Percentiles rank a stretch among this genome's conserved stretches.
Evolutionary conservation across 2,797 vertebrate genomes (phyloP).

Genomic region (Manis pentadactyla): DNA sequence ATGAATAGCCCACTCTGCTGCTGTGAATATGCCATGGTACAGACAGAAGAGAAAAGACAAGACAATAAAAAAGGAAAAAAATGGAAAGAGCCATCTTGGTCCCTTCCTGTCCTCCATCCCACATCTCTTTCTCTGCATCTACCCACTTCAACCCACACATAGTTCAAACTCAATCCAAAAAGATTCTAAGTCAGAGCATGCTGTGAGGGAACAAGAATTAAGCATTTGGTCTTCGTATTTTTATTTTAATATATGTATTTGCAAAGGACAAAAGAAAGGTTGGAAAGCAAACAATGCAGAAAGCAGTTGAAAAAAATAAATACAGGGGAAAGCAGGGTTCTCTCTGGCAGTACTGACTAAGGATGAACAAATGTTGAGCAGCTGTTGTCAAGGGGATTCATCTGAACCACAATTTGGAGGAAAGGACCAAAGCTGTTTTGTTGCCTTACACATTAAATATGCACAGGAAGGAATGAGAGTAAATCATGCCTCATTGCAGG

Average conservation of each 20-base stretch:
- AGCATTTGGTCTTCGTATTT: constrained; percentile 57
- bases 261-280: constrained; percentile 59
- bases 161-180: constrained; percentile 5
- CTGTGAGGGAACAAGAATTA: neutral
- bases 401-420: neutral
- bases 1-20: neutral
- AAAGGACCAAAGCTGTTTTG: neutral
- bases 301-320: constrained; percentile 7
- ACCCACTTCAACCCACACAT: neutral
- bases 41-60: neutral
- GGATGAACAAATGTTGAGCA: constrained; percentile 49
- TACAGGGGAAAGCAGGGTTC: neutral
- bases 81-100: neutral
- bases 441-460: neutral
- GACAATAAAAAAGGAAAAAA: neutral
- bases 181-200: neutral
- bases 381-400: constrained; percentile 27
- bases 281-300: constrained; percentile 45
- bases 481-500: neutral
- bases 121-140: neutral
- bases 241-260: constrained; percentile 65
- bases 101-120: neutral
- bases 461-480: neutral
- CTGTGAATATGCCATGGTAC: neutral
- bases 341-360: neutral